Evolutionary conservation across 2,113 vertebrate species (phyloP).

Genomic region (Carassius auratus): DNA sequence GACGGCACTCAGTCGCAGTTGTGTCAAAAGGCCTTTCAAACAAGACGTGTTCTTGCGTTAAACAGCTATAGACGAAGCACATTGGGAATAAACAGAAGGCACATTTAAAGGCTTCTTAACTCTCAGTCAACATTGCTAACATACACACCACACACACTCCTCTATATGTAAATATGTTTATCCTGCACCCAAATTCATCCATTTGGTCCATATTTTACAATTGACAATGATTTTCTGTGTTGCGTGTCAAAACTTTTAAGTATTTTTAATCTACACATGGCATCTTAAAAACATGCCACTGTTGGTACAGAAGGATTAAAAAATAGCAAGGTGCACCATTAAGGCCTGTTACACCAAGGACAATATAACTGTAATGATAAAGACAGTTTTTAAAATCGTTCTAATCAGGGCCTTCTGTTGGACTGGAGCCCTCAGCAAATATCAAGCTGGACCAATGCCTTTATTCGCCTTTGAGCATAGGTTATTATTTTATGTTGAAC

Average conservation of each 20-base stretch:
- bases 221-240: not conserved
- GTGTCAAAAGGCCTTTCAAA: not conserved
- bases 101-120: not conserved
- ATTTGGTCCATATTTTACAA: not conserved
- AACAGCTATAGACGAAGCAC: not conserved
- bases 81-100: not conserved
- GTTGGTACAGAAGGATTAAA: no score
- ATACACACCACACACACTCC: not conserved
- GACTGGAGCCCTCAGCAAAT: no score
- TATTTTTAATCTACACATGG: not conserved
- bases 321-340: not conserved
- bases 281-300: not conserved
- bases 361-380: no score
- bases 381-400: no score
- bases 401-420: no score
- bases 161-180: not conserved
- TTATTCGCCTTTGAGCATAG: no score
- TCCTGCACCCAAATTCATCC: not conserved
- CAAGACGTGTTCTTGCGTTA: not conserved
- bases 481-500: no score
- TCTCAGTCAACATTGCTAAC: not conserved
- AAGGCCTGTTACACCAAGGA: not conserved
- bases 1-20: not conserved
- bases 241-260: not conserved
- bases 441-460: no score